Evolutionary conservation across 2,888 invertebrate species (phyloP), one percentile per base, ranked within the genome.

Genomic region (Harpagoxenus sublaevis): DNA sequence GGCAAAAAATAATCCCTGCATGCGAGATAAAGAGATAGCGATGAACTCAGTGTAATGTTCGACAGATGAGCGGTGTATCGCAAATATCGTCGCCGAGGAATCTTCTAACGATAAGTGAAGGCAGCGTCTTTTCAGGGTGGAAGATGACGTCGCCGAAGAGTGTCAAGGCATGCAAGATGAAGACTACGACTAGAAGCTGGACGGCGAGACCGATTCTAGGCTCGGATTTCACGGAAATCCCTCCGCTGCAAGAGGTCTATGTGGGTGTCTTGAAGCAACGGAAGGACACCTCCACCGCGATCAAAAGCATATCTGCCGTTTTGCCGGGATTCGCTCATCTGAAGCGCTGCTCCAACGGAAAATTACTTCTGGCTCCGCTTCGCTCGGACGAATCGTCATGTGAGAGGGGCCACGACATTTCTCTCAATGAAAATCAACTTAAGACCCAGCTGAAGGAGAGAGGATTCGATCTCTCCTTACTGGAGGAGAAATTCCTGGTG

Each of bases 291-390:
- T 97, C 97, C 0, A 95, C 95, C 84, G 95, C 97, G 0, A 96
- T 98, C 62, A 94, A 97, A 18, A 97, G 96, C 89, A 95, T 96
- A 45, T 95, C 95, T 45, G 90, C 96, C 55, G 97, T 97, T 0
- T 92, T 98, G 5, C 96, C 96, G 23, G 95, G 96, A 23, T 95
- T 98, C 12, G 96, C 96, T 66, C 98, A 98, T 95, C 95, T 98
- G 28, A 98, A 98, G 93, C 96, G 98, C 87, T 97, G 97, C 0
- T 96, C 96, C 60, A 96, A 96, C 8, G 96, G 95, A 65, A 96
- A 96, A 39, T 95, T 98, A 0, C 92, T 98, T 15, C 88, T 97
- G 92, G 95, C 96, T 92, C 90, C 95, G 63, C 39, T 92, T 79
- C 89, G 93, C n/a, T 65, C 75, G n/a, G 65, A 57, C n/a, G 68